Conservation (phyloP, 2,888 invertebrate species). For the Meiosimyza decipiens region DNA sequence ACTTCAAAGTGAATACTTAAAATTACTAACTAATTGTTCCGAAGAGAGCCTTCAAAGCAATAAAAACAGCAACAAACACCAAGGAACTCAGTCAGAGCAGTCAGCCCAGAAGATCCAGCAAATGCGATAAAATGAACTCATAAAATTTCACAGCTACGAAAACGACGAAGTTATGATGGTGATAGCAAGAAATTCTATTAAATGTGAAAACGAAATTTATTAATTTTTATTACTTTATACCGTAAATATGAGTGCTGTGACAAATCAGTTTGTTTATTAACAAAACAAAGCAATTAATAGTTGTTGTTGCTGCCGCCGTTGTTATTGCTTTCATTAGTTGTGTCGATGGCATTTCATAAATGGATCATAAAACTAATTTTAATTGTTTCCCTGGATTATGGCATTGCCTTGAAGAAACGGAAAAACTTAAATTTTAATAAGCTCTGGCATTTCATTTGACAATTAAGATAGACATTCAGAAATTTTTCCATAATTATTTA, state of each 20-base stretch:
- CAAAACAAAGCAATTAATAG: constrained; percentile 17
- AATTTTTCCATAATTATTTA: neutral
- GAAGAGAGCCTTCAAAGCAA: neutral
- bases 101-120: neutral
- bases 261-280: constrained; percentile 25
- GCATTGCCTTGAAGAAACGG: neutral
- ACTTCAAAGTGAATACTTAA: no score
- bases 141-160: neutral
- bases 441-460: no score
- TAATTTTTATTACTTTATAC: neutral
- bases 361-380: constrained; percentile 28
- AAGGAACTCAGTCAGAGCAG: neutral
- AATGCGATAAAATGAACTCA: neutral
- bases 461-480: neutral
- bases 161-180: neutral
- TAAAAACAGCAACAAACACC: neutral
- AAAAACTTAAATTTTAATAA: no score
- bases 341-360: constrained; percentile 10
- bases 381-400: constrained; percentile 3
- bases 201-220: neutral
- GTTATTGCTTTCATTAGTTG: constrained; percentile 7
- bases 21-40: no score
- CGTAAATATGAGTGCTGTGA: constrained; percentile 7
- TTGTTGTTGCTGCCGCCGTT: constrained; percentile 10
- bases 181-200: neutral